Percentiles rank a stretch among this genome's conserved stretches.
phyloP scores from a whole-genome alignment of 2,888 invertebrate genomes.

The Cantharis nigra region DNA sequence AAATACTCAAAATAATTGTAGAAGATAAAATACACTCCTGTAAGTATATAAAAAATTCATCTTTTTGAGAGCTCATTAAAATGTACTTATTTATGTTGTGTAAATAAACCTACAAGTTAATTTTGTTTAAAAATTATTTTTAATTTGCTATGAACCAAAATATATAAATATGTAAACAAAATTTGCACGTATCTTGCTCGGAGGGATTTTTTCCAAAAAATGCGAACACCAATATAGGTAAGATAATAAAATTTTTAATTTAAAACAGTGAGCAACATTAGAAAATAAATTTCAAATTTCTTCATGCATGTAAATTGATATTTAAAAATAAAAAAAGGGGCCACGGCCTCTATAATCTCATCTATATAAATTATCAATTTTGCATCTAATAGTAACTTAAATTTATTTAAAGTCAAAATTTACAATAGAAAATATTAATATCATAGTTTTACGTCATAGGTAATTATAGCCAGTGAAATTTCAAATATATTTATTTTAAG shows the following conservation, averaged over 20 bases:
- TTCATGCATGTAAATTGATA: neutral
- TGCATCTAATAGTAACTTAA: neutral
- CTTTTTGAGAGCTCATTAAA: neutral
- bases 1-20: constrained; percentile 32
- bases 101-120: neutral
- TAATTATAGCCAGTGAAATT: neutral
- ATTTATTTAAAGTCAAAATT: neutral
- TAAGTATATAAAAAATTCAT: neutral
- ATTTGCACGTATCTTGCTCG: neutral
- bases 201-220: neutral
- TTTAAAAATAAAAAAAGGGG: neutral
- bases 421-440: neutral
- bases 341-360: neutral
- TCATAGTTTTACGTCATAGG: too few relatives aligned
- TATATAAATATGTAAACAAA: too few relatives aligned
- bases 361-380: neutral
- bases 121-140: neutral
- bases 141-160: neutral
- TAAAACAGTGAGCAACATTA: neutral
- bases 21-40: neutral
- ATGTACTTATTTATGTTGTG: neutral
- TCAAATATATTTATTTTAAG: neutral
- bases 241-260: neutral
- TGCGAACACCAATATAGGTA: neutral
- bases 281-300: neutral